Evolutionary conservation across 2,113 vertebrate genomes (phyloP).

Genomic region (Cochlearius cochlearius): DNA sequence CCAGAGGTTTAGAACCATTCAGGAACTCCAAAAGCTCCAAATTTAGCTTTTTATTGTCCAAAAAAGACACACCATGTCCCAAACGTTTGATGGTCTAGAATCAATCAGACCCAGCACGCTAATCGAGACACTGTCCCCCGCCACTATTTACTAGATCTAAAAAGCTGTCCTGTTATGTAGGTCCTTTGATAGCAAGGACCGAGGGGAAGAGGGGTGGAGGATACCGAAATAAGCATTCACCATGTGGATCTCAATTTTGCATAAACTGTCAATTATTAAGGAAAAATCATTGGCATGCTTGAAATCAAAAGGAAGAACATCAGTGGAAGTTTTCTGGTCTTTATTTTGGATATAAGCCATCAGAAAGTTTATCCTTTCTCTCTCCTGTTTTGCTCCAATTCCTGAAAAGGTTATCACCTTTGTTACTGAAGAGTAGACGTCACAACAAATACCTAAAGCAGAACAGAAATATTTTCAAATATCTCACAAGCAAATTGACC

Average conservation of each 20-base stretch:
- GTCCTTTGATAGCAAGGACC: background rate
- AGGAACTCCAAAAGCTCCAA: background rate
- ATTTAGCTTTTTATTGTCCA: background rate
- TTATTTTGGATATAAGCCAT: background rate
- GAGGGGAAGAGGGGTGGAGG: background rate
- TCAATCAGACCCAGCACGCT: background rate
- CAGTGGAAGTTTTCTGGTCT: background rate
- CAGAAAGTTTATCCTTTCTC: background rate
- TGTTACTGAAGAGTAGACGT: background rate
- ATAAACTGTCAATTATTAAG: background rate
- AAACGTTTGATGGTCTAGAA: rapidly evolving
- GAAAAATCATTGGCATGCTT: background rate
- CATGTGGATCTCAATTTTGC: background rate
- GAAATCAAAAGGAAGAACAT: background rate
- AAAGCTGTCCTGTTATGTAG: background rate
- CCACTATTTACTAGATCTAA: background rate
- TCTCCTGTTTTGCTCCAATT: background rate
- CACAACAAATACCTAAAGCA: background rate
- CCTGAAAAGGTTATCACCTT: background rate
- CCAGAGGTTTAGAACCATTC: background rate
- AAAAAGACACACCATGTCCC: background rate
- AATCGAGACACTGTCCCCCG: background rate
- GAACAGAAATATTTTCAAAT: background rate
- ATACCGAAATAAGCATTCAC: background rate
- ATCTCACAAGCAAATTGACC: background rate